phyloP scores from a whole-genome alignment of 1,140 invertebrate species.

The Calosoma granatense region DNA sequence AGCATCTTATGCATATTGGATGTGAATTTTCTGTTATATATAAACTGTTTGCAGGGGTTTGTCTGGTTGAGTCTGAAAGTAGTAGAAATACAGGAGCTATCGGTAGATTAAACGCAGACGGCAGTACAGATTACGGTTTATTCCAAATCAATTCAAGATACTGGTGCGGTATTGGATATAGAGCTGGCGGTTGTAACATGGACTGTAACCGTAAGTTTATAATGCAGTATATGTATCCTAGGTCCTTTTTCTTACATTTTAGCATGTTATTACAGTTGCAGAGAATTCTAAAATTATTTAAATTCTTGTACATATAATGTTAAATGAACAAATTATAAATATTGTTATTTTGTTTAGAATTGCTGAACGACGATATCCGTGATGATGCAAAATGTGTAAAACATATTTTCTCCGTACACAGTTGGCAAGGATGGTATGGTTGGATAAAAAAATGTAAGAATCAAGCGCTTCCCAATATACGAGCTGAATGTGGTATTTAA shows the following conservation, averaged over 20 bases:
- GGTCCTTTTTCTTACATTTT: constrained; percentile 33
- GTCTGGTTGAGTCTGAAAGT: constrained; percentile 43
- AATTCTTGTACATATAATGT: no score
- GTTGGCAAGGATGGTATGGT: constrained; percentile 34
- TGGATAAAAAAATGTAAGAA: constrained; percentile 31
- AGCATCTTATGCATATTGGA: no score
- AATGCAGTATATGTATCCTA: constrained; percentile 20
- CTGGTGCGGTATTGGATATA: constrained; percentile 36
- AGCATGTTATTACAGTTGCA: no score
- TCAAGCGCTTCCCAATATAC: neutral
- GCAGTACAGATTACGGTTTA: constrained; percentile 43
- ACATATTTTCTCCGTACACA: constrained; percentile 30
- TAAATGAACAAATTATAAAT: no score
- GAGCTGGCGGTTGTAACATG: constrained; percentile 29
- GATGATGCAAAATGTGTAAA: constrained; percentile 18
- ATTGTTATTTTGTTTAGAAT: neutral
- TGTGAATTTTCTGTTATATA: neutral
- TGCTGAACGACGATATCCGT: neutral
- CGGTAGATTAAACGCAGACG: constrained; percentile 38
- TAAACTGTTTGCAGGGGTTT: constrained; percentile 37
- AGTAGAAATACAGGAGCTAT: constrained; percentile 34
- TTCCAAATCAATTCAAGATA: constrained; percentile 49
- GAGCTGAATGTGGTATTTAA: neutral
- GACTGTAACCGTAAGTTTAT: constrained; percentile 25
- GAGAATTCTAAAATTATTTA: no score